A percentile compares a stretch with the other conserved stretches of the same genome.
Evolutionary conservation across 2,797 vertebrate genomes (phyloP).

Genomic region (Myiotriccus ornatus): DNA sequence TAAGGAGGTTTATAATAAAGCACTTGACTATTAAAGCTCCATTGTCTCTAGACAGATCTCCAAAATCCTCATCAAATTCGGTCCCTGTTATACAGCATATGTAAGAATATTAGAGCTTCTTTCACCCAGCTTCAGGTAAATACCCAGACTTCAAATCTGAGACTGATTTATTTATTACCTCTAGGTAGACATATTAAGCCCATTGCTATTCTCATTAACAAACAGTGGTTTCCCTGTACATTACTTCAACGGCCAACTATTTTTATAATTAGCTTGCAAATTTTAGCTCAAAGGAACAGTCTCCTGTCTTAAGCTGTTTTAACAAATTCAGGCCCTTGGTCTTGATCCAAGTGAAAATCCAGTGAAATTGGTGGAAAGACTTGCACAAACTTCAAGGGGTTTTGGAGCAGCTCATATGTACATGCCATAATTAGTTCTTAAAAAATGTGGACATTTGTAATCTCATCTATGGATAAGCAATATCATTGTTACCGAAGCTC

Average conservation of each 20-base stretch:
- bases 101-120: neutral
- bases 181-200: conserved; percentile 56
- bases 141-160: conserved; percentile 17
- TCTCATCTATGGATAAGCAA: neutral
- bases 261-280: conserved; percentile 50
- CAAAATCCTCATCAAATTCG: neutral
- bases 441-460: conserved; percentile 6
- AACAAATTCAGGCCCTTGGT: conserved; percentile 29
- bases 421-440: neutral
- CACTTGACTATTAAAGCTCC: neutral
- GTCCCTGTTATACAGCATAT: neutral
- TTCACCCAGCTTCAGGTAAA: neutral
- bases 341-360: conserved; percentile 21
- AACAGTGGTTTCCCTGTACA: conserved; percentile 33
- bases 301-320: neutral
- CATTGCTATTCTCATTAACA: conserved; percentile 43
- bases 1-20: neutral
- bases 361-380: neutral
- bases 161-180: conserved; percentile 44
- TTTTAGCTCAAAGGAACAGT: conserved; percentile 30
- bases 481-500: neutral
- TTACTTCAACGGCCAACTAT: conserved; percentile 47
- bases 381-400: neutral
- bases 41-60: neutral
- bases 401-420: neutral